phyloP scores from a whole-genome alignment of 2,797 vertebrate genomes.

The Cygnus olor region DNA sequence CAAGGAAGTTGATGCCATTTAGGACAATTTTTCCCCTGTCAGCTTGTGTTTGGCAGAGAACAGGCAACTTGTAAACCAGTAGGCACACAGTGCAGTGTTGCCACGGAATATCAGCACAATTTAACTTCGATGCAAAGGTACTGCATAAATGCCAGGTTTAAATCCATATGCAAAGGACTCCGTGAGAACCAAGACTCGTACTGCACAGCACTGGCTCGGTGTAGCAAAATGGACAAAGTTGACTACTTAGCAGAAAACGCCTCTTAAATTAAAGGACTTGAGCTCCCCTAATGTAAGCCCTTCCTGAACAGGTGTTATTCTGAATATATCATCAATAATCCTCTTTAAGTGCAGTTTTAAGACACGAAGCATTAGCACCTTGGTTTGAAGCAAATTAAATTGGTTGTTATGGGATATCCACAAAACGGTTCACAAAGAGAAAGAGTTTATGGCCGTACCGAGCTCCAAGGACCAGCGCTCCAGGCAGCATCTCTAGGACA shows the following conservation, averaged over 20 bases:
- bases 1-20: conserved; percentile 3
- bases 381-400: conserved; percentile 54
- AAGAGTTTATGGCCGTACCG: conserved; percentile 93
- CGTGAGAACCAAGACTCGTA: conserved; percentile 40
- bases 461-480: conserved; percentile 96
- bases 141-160: conserved; percentile 44
- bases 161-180: conserved; percentile 39
- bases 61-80: background rate
- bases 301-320: conserved; percentile 54
- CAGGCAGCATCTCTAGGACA: conserved; percentile 91
- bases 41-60: conserved; percentile 16
- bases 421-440: conserved; percentile 64
- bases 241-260: conserved; percentile 60
- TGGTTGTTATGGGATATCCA: conserved; percentile 58
- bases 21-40: background rate
- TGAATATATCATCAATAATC: conserved; percentile 48
- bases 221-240: conserved; percentile 36
- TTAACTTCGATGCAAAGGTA: conserved; percentile 32
- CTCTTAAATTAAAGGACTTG: conserved; percentile 54
- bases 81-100: background rate
- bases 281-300: conserved; percentile 51
- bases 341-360: conserved; percentile 71
- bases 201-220: background rate
- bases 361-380: conserved; percentile 69
- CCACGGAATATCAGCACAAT: conserved; percentile 3